Evolutionary conservation across 2,113 vertebrate genomes (phyloP).

Genomic region (Ammodytes dubius): DNA sequence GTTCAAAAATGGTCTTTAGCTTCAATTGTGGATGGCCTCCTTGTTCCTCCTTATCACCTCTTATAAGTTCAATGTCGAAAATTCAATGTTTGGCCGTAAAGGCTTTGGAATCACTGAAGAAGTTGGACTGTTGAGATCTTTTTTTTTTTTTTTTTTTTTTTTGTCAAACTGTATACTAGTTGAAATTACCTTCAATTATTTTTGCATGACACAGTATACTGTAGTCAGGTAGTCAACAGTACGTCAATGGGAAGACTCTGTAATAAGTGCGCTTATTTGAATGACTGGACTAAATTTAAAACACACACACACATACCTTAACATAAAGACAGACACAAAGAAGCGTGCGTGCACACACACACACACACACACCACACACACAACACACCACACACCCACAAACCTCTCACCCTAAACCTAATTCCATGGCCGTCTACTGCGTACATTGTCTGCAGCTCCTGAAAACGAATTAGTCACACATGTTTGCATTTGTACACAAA

Average conservation of each 20-base stretch:
- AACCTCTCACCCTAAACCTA: constrained; percentile 51
- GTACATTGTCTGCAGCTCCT: constrained; percentile 61
- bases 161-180: background rate
- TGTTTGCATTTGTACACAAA: constrained; percentile 80
- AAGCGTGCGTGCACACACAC: constrained; percentile 15
- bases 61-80: background rate
- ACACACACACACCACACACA: constrained; percentile 19
- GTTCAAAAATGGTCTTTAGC: background rate
- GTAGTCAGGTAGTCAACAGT: background rate
- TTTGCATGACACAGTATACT: constrained; percentile 18
- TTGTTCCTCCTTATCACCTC: background rate
- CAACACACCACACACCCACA: constrained; percentile 44
- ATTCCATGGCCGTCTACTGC: constrained; percentile 33
- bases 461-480: constrained; percentile 81
- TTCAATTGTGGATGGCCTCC: background rate
- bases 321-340: constrained; percentile 29
- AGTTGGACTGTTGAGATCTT: background rate
- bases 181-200: background rate
- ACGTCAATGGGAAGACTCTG: constrained; percentile 21
- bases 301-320: constrained; percentile 48
- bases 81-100: background rate
- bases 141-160: background rate
- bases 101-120: background rate
- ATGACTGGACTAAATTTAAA: constrained; percentile 62
- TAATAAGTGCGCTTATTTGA: constrained; percentile 32